Evolutionary conservation across 1,140 invertebrate species (phyloP).

Genomic region (Camponotus pennsylvanicus): DNA sequence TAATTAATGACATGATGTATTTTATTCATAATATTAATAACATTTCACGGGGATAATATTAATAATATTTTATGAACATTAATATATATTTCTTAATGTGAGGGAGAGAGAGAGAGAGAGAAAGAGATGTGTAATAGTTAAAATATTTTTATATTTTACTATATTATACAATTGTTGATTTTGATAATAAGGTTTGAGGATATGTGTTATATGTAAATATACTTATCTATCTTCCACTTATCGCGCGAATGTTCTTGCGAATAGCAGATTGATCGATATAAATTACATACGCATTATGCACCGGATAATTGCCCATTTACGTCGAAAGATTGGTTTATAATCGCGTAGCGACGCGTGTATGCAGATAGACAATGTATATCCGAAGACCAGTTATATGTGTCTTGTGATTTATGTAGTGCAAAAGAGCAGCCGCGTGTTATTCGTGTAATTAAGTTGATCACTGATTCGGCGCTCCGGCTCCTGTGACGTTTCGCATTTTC

Average conservation of each 20-base stretch:
- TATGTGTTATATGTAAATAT: not conserved
- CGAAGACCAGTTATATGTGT: constrained; percentile 25
- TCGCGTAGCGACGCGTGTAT: constrained; percentile 22
- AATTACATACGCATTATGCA: constrained; percentile 59
- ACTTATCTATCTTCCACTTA: not conserved
- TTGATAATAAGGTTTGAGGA: constrained; percentile 11
- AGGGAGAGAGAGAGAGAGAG: too few species aligned
- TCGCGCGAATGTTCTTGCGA: constrained; percentile 31
- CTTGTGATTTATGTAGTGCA: constrained; percentile 61
- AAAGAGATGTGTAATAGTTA: not conserved
- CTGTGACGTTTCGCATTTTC: constrained; percentile 49
- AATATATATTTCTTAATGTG: not conserved
- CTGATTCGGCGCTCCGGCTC: constrained; percentile 15
- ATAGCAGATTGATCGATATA: constrained; percentile 58
- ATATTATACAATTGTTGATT: not conserved
- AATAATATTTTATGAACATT: not conserved
- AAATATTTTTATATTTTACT: not conserved
- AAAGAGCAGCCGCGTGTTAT: constrained; percentile 50
- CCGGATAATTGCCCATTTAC: constrained; percentile 58
- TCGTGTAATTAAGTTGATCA: constrained; percentile 49
- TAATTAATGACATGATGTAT: constrained; percentile 21
- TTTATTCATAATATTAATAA: not conserved
- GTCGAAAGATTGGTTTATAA: constrained; percentile 47
- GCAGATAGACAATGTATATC: constrained; percentile 25
- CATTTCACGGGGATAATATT: not conserved